Percentiles rank a stretch among this genome's conserved stretches.
These are phyloP conservation scores for Propithecus deckenii DNA, from an alignment of 2,797 vertebrate species.

Conservation along the genomic window DNA sequence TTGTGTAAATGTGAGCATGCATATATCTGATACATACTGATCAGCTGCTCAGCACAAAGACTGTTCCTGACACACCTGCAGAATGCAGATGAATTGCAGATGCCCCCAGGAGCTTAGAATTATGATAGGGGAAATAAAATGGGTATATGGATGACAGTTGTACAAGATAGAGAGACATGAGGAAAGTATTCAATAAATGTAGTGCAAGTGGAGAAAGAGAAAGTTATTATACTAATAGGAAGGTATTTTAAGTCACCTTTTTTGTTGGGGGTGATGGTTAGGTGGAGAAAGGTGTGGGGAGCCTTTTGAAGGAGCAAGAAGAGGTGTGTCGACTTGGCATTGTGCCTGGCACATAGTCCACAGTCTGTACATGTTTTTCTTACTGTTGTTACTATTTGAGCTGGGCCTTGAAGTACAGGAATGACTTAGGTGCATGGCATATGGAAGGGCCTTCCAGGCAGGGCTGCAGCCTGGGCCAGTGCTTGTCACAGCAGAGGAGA, in stretches of 20 bases:
- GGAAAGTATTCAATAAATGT: not conserved
- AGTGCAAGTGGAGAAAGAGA: not conserved
- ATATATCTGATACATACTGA: not conserved
- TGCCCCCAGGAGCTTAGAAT: not conserved
- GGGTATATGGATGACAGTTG: not conserved
- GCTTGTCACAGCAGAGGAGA: not conserved
- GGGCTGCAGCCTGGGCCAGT: not conserved
- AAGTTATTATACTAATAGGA: not conserved
- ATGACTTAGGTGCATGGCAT: not conserved
- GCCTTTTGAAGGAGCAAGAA: not conserved
- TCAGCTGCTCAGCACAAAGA: not conserved
- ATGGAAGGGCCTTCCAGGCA: not conserved
- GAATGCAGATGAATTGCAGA: not conserved
- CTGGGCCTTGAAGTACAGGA: not conserved
- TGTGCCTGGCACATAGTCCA: not conserved
- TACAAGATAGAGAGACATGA: not conserved
- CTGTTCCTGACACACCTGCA: not conserved
- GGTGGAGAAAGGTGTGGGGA: not conserved
- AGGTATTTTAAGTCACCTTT: not conserved
- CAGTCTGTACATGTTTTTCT: not conserved
- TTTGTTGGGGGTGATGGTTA: not conserved
- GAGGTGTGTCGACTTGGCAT: not conserved
- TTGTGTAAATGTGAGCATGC: not conserved
- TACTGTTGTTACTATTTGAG: not conserved
- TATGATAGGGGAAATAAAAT: not conserved